phyloP scores from a whole-genome alignment of 2,888 invertebrate species.

The Coecobrya sp. region DNA sequence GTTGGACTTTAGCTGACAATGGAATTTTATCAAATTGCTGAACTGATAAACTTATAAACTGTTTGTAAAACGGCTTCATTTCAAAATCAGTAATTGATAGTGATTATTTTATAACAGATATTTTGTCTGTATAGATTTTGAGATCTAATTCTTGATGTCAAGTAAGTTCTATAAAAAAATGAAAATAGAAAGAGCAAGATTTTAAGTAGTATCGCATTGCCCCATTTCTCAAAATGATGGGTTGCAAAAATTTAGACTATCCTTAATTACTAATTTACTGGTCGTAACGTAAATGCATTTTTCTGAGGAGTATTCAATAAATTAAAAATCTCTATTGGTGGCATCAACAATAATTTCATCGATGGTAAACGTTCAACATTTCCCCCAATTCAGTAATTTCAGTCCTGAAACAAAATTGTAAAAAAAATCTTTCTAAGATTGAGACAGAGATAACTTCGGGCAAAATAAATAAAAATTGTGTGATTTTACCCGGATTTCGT shows the following conservation, averaged over 20 bases:
- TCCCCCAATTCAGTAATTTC: slow-evolving; percentile 71
- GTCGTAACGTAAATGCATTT: background rate
- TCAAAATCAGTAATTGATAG: too few species aligned
- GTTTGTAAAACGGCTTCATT: too few species aligned
- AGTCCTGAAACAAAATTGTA: slow-evolving; percentile 67
- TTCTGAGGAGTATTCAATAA: background rate
- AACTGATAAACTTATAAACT: too few species aligned
- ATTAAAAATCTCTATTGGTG: too few species aligned
- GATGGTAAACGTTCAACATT: slow-evolving; percentile 56
- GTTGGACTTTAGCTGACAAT: too few species aligned
- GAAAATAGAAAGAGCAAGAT: background rate
- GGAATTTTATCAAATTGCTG: too few species aligned
- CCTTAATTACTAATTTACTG: background rate
- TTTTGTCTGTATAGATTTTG: background rate
- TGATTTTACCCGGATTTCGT: slow-evolving; percentile 73
- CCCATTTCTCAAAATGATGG: background rate
- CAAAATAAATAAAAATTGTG: background rate
- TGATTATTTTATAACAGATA: background rate
- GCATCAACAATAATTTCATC: background rate
- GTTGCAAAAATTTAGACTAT: background rate
- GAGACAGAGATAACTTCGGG: background rate
- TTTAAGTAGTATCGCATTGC: background rate
- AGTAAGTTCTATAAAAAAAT: background rate
- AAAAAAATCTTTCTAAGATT: background rate
- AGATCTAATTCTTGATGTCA: too few species aligned